phyloP scores from a whole-genome alignment of 2,113 vertebrate species.

The Ondatra zibethicus region DNA sequence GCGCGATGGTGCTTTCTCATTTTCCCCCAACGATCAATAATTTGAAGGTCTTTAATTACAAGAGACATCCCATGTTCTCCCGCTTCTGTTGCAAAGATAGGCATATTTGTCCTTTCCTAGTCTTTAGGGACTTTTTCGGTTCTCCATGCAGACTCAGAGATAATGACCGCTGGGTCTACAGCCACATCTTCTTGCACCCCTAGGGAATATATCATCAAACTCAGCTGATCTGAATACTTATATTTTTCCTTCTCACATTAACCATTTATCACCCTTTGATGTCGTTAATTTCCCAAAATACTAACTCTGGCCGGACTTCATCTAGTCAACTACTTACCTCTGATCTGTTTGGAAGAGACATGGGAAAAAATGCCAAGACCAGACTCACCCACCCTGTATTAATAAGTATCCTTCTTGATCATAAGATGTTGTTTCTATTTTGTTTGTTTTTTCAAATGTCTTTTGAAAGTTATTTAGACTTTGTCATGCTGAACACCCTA shows the following conservation, averaged over 20 bases:
- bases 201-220: background rate
- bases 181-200: conserved; percentile 51
- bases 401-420: conserved; percentile 36
- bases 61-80: conserved; percentile 8
- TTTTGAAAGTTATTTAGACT: conserved; percentile 22
- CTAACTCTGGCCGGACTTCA: background rate
- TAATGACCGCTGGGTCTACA: conserved; percentile 38
- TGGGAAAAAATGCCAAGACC: background rate
- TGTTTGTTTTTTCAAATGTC: background rate
- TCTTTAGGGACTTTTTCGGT: conserved; percentile 42
- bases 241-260: conserved; percentile 33
- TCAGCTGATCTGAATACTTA: conserved; percentile 24
- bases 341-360: conserved; percentile 44
- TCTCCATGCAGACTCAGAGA: conserved; percentile 55
- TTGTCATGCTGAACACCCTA: background rate
- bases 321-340: background rate
- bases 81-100: conserved; percentile 40
- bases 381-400: background rate
- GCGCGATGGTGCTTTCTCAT: conserved; percentile 23
- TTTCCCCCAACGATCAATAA: conserved; percentile 59
- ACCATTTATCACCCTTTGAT: conserved; percentile 25
- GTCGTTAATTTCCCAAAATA: conserved; percentile 35
- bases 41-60: conserved; percentile 60
- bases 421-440: background rate
- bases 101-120: conserved; percentile 43